phyloP scores from a whole-genome alignment of 2,888 invertebrate species.

The Dinocampus coccinellae region DNA sequence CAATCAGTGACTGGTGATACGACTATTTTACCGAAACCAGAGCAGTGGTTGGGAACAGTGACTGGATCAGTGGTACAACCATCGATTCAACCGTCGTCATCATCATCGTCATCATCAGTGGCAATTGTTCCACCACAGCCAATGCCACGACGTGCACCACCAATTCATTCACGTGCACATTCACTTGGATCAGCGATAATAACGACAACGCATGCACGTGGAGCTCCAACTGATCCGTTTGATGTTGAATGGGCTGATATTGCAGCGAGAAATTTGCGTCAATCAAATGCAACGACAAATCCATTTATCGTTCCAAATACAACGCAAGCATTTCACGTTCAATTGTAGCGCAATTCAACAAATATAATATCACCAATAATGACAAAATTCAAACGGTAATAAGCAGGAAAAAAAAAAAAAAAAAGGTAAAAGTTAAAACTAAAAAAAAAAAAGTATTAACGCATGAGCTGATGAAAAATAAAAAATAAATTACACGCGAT shows the following conservation, averaged over 20 bases:
- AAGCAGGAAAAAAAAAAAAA: too few relatives aligned
- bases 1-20: constrained; percentile 65
- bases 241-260: constrained; percentile 87
- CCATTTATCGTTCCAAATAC: constrained; percentile 73
- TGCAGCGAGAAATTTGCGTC: constrained; percentile 71
- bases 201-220: constrained; percentile 48
- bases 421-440: not conserved
- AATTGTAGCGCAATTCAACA: constrained; percentile 71
- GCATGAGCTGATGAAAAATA: not conserved
- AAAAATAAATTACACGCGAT: not conserved
- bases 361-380: constrained; percentile 59
- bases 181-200: constrained; percentile 72
- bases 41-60: constrained; percentile 86
- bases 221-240: constrained; percentile 76
- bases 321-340: constrained; percentile 75
- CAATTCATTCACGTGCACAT: constrained; percentile 71
- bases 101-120: constrained; percentile 44
- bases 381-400: constrained; percentile 41
- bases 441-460: not conserved
- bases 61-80: constrained; percentile 73
- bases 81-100: constrained; percentile 65
- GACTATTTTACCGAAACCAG: constrained; percentile 79
- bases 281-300: constrained; percentile 72
- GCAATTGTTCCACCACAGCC: constrained; percentile 43
- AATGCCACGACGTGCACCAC: constrained; percentile 71